Evolutionary conservation across 2,113 vertebrate species (phyloP), one percentile per base, ranked within the genome.

Genomic region (Acinonyx jubatus): DNA sequence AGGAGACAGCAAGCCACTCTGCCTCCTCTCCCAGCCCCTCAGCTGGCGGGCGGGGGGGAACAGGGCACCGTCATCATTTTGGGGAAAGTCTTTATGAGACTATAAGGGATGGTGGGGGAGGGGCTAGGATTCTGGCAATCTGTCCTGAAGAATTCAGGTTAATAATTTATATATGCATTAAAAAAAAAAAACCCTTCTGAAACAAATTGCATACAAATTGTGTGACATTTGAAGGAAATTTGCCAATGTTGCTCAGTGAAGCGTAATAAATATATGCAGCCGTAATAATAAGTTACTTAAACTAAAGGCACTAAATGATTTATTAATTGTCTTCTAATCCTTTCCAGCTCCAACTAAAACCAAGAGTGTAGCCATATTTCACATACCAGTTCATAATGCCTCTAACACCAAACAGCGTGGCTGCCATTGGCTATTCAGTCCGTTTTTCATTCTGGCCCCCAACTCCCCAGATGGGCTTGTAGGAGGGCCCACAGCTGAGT

Each of bases 261-360:
- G 98, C 74, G 4, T 94, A 95, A 91, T 96, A 97, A 98, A 97
- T 97, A 92, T 97, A 97, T 97, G 96, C 97, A 96, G 88, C 90
- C 96, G 92, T 98, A 96, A 98, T 98, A 97, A 98, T 94, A 98
- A 98, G 98, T 98, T 98, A 98, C 97, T 98, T 98, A 98, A 98
- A 98, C 97, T 98, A 82, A 27, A 84, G 89, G 82, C 90, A 97
- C 92, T 98, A 96, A 97, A 98, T 98, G 97, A 98, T 98, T 97
- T 97, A 98, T 97, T 98, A 98, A 98, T 98, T 96, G 96, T 97
- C 91, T 97, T 87, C 97, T 69, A 93, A 94, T 95, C 79, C 94
- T 96, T 98, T 73, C 57, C 89, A 98, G 92, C 83, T 94, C 92
- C 63, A 87, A 85, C 66, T 71, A 89, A 97, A 96, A 96, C 69